phyloP scores from a whole-genome alignment of 1,140 invertebrate species.

The Cyclargus thomasi region DNA sequence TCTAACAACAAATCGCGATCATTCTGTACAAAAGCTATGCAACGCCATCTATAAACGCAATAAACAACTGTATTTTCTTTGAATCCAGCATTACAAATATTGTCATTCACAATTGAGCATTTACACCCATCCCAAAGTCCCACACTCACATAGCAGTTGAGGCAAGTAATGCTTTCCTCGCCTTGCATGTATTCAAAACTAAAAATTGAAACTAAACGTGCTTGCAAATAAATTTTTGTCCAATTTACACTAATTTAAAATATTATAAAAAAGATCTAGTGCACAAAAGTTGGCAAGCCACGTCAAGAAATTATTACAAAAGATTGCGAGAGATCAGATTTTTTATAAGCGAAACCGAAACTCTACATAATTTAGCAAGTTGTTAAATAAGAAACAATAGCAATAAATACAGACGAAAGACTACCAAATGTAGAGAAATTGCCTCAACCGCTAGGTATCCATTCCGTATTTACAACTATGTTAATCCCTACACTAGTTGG shows the following conservation, averaged over 20 bases:
- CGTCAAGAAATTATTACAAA: too few relatives aligned
- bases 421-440: slow-evolving; percentile 26
- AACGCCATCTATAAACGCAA: background rate
- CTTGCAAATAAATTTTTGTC: background rate
- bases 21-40: background rate
- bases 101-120: slow-evolving; percentile 25
- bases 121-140: slow-evolving; percentile 27
- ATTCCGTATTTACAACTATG: slow-evolving; percentile 50
- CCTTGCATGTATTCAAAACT: background rate
- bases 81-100: background rate
- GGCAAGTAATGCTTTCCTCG: slow-evolving; percentile 40
- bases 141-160: slow-evolving; percentile 54
- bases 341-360: too few relatives aligned
- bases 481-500: slow-evolving; percentile 17
- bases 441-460: slow-evolving; percentile 59
- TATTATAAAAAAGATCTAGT: too few relatives aligned
- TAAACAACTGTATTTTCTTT: too few relatives aligned
- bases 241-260: too few relatives aligned
- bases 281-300: too few relatives aligned
- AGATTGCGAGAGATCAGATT: too few relatives aligned
- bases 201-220: too few relatives aligned
- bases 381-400: background rate
- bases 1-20: background rate
- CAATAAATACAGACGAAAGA: background rate
- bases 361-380: too few relatives aligned